phyloP scores from a whole-genome alignment of 1,140 invertebrate species.

The Drosophila miranda region DNA sequence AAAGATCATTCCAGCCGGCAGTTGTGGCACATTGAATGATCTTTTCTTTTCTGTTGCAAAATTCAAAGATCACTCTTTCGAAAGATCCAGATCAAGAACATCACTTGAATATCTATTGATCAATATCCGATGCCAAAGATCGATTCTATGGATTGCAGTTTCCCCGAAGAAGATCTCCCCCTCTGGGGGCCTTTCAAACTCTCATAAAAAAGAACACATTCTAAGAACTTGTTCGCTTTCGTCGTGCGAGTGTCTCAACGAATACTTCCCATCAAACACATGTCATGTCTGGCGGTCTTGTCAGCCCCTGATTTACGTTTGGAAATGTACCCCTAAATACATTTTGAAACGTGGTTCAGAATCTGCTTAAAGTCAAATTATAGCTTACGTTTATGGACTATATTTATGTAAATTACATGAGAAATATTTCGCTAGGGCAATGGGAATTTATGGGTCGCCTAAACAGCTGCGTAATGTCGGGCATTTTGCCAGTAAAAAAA shows the following conservation, averaged over 20 bases:
- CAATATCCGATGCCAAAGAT: no score
- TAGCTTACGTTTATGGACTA: constrained; percentile 16
- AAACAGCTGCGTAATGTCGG: constrained; percentile 78
- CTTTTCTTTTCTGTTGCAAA: no score
- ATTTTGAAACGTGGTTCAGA: constrained; percentile 43
- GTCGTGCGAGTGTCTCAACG: constrained; percentile 1
- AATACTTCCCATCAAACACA: constrained; percentile 14
- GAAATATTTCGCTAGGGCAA: constrained; percentile 14
- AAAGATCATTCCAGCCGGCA: no score
- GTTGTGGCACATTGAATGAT: no score
- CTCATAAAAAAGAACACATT: constrained; percentile 26
- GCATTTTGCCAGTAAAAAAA: constrained; percentile 61
- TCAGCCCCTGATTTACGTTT: constrained; percentile 63
- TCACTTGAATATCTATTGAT: no score
- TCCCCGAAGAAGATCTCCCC: no score
- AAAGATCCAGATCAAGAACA: background rate
- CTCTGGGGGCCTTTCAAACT: constrained; percentile 14
- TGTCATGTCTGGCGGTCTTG: constrained; percentile 33
- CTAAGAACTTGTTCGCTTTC: constrained; percentile 5
- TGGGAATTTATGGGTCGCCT: constrained; percentile 47
- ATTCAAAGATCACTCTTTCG: no score
- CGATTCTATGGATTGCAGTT: background rate
- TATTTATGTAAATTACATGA: constrained; percentile 57
- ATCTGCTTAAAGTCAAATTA: constrained; percentile 39
- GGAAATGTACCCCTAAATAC: constrained; percentile 27